Percentiles rank a stretch among this genome's conserved stretches.
phyloP scores from a whole-genome alignment of 2,797 vertebrate genomes.

The Myotis myotis region DNA sequence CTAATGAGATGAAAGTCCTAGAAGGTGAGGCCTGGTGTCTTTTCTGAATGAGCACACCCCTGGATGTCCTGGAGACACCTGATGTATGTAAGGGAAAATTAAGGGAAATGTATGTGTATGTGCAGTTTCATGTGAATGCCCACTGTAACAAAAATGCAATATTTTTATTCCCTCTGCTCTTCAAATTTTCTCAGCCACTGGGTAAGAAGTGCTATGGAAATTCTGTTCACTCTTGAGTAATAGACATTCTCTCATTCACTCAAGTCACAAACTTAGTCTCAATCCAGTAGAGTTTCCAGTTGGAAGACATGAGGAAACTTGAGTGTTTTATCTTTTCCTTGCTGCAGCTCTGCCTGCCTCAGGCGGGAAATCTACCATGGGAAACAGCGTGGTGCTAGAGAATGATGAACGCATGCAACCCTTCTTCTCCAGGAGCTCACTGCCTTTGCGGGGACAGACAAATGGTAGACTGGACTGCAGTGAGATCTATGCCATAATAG shows the following conservation, averaged over 20 bases:
- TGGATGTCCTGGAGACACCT: neutral
- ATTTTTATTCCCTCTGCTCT: neutral
- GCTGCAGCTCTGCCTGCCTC: neutral
- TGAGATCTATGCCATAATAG: neutral
- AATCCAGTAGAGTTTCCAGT: neutral
- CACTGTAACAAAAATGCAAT: neutral
- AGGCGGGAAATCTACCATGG: neutral
- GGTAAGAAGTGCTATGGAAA: neutral
- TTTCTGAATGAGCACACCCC: neutral
- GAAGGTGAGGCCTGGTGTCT: neutral
- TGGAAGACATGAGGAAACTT: neutral
- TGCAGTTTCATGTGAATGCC: neutral
- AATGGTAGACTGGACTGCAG: neutral
- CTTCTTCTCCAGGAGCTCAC: neutral
- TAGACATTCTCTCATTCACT: neutral
- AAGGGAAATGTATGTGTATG: neutral
- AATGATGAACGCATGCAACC: neutral
- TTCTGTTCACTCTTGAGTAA: neutral
- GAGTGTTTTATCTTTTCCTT: neutral
- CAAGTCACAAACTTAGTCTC: neutral
- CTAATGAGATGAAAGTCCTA: constrained; percentile 4
- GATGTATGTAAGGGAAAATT: neutral
- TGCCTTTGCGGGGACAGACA: neutral
- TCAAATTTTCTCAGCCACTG: neutral
- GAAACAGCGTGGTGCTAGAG: neutral